These are phyloP conservation scores for Brachionus manjavacas DNA, from an alignment of 1,140 invertebrate species.

Conservation along the genomic window DNA sequence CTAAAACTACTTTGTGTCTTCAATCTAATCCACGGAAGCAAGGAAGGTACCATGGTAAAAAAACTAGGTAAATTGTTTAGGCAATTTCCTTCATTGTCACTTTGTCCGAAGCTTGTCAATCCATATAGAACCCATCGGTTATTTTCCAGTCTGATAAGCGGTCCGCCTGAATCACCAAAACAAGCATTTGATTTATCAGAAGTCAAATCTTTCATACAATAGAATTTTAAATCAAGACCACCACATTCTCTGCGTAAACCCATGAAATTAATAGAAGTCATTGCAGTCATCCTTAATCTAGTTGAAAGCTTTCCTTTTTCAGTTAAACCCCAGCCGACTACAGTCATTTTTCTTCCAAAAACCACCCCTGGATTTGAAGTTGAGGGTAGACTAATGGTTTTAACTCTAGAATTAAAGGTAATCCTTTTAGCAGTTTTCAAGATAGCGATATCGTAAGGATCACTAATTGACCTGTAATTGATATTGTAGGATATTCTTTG, in stretches of 20 bases:
- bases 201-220: slow-evolving; percentile 1
- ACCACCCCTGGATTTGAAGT: not conserved
- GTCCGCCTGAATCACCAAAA: not conserved
- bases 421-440: not conserved
- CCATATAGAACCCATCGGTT: not conserved
- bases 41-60: slow-evolving; percentile 3
- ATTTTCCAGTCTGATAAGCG: not conserved
- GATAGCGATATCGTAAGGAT: not conserved
- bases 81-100: not conserved
- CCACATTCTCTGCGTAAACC: not conserved
- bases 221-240: not conserved
- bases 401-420: not conserved
- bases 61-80: not conserved
- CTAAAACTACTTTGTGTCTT: not conserved
- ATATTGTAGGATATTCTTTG: not conserved
- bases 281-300: not conserved
- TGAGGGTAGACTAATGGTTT: not conserved
- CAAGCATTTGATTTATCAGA: not conserved
- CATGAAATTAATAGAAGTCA: not conserved
- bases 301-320: not conserved
- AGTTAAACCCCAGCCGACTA: not conserved
- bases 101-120: not conserved
- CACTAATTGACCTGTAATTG: not conserved
- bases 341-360: not conserved
- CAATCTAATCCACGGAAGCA: not conserved